These are phyloP conservation scores for Alexandromys fortis DNA, from an alignment of 2,113 vertebrate genomes.

Conservation along the genomic window DNA sequence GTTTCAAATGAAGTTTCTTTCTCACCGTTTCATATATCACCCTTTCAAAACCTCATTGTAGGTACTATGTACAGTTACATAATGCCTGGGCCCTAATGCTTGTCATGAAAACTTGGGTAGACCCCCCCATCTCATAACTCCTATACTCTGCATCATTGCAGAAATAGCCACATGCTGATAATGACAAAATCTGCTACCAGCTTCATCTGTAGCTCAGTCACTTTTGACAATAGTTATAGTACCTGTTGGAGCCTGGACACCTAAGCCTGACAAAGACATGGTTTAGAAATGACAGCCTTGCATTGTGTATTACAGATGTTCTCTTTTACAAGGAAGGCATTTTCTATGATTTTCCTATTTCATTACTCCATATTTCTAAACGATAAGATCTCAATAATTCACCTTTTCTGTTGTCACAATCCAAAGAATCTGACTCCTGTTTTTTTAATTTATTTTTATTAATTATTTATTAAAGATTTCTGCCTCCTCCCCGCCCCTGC, in stretches of 20 bases:
- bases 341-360: too few relatives aligned
- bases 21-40: rapidly evolving
- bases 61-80: not conserved
- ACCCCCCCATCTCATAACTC: not conserved
- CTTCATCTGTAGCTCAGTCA: not conserved
- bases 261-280: not conserved
- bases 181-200: not conserved
- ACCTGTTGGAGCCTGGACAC: not conserved
- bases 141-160: not conserved
- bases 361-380: not conserved
- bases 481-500: too few relatives aligned
- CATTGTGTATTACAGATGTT: not conserved
- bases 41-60: not conserved
- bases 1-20: not conserved
- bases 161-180: not conserved
- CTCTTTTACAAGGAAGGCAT: not conserved
- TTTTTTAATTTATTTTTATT: not conserved
- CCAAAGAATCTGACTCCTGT: not conserved
- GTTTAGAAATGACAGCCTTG: not conserved
- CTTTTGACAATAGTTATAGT: too few relatives aligned
- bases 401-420: too few relatives aligned
- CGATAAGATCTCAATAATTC: not conserved
- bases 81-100: not conserved
- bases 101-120: too few relatives aligned
- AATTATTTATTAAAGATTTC: too few relatives aligned